These are phyloP conservation scores for Trachemys scripta DNA, from an alignment of 2,113 vertebrate species.

Conservation along the genomic window DNA sequence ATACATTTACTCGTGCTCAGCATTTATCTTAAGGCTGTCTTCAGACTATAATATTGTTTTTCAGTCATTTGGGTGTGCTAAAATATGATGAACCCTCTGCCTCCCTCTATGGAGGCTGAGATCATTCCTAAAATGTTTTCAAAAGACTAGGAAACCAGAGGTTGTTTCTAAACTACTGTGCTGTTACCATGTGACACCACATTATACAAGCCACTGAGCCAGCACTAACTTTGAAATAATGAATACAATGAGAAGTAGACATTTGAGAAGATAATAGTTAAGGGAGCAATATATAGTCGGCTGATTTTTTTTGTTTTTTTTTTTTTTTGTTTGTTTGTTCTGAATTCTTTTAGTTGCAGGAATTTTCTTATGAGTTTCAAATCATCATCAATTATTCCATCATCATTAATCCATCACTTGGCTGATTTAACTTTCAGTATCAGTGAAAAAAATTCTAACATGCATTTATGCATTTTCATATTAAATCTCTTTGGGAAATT, in stretches of 20 bases:
- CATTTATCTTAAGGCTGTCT: not conserved
- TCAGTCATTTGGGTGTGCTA: not conserved
- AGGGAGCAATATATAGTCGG: not conserved
- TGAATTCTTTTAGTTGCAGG: not conserved
- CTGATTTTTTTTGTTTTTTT: not conserved
- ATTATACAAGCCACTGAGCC: not conserved
- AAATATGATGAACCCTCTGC: not conserved
- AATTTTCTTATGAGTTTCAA: not conserved
- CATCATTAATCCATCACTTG: not conserved
- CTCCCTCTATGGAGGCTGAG: not conserved
- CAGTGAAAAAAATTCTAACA: not conserved
- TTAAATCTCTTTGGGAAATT: not conserved
- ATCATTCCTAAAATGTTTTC: not conserved
- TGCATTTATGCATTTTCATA: not conserved
- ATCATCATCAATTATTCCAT: too few relatives aligned
- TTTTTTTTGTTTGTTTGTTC: too few relatives aligned
- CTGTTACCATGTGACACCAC: not conserved
- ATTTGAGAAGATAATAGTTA: not conserved
- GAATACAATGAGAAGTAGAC: not conserved
- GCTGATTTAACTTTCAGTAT: not conserved
- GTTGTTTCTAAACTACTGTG: not conserved
- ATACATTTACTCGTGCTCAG: not conserved
- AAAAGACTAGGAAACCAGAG: not conserved
- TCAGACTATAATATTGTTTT: not conserved
- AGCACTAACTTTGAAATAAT: not conserved